Evolutionary conservation across 1,140 invertebrate genomes (phyloP), one percentile per base, ranked within the genome.

Genomic region (Drosophila nigrodunni): DNA sequence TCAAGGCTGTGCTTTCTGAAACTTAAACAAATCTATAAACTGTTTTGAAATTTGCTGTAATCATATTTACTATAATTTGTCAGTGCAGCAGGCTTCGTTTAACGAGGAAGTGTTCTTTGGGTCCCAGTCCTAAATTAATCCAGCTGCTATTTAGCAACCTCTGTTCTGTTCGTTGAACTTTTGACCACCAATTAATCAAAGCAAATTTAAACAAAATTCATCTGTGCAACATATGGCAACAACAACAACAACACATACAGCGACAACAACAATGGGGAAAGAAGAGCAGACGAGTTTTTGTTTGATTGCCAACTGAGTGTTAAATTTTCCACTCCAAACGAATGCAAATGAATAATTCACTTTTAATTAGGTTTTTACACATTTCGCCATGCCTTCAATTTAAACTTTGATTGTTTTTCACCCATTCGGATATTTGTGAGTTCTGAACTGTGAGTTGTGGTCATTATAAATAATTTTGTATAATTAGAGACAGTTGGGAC

Each of bases 351-450:
- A 89, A 89, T 88, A 88, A 88, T 88, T 88, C 71, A 82, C 85
- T 78, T 88, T 88, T 88, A 88, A 88, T 89, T 88, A 88, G 85
- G 77, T 88, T 88, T 88, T 89, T 89, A 89, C 85, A 82, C 82
- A 86, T 73, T 87, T 57, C 43, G 15, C 66, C 85, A 80, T 76
- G 49, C 49, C 49, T 78, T 71, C 21, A 34, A 41, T 7, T 43
- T 30, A 54, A 75, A 65, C 25, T 71, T 64, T 65, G 35, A 60
- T 86, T 80, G 67, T 79, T 77, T 54, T 54, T 54, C 30, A 30
- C 8, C 11, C 6, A n/a, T 43, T 21, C 30, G 50, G 34, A 30
- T 64, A 11, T 35, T 4, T 6, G 10, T 11, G 7, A 7, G 18
- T 41, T 9, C 18, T 44, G 59, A 30, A 30, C 25, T 30, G 25